phyloP scores from a whole-genome alignment of 2,888 invertebrate species.

The Galerucella pusilla region DNA sequence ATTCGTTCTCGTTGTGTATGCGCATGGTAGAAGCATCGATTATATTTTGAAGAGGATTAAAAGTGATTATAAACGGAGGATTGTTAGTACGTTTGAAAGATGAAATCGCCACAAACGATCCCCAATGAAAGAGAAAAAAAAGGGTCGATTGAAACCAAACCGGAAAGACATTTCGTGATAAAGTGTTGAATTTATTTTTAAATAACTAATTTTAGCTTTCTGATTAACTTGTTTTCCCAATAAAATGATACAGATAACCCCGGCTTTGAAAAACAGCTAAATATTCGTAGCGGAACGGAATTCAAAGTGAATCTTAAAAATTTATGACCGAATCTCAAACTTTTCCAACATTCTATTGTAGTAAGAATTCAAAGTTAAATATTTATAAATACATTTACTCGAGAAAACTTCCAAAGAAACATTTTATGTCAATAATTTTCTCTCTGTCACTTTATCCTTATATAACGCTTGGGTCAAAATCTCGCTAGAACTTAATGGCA shows the following conservation, averaged over 20 bases:
- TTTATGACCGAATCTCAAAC: neutral
- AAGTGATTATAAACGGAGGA: no score
- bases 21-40: no score
- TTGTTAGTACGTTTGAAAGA: no score
- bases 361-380: neutral
- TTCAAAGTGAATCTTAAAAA: neutral
- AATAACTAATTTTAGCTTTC: neutral
- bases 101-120: no score
- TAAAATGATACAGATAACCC: neutral
- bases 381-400: neutral
- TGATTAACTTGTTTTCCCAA: neutral
- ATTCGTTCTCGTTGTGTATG: no score
- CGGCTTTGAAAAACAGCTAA: neutral
- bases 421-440: neutral
- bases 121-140: no score
- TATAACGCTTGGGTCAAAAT: constrained; percentile 5
- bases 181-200: no score
- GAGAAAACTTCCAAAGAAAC: neutral
- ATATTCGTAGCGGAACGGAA: neutral
- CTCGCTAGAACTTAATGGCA: neutral
- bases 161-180: no score
- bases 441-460: neutral
- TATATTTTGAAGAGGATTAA: no score
- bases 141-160: no score
- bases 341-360: neutral